These are phyloP conservation scores for Mythimna pallens DNA, from an alignment of 2,888 invertebrate genomes.

Conservation along the genomic window DNA sequence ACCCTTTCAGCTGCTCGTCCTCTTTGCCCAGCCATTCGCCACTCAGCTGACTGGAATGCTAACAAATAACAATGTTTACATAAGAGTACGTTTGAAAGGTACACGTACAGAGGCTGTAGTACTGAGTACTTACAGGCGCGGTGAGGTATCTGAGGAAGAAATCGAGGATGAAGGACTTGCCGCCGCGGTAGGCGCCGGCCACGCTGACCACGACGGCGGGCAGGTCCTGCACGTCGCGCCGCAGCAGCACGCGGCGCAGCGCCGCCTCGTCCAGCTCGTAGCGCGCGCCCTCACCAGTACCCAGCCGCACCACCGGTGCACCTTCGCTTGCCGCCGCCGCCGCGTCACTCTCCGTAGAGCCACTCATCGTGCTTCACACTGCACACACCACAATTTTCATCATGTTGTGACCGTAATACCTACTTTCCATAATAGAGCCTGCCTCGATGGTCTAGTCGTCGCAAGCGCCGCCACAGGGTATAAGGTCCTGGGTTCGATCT, in stretches of 20 bases:
- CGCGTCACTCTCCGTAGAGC: constrained; percentile 60
- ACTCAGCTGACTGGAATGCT: constrained; percentile 62
- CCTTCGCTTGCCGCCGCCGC: constrained; percentile 33
- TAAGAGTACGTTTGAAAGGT: background rate
- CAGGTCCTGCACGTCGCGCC: constrained; percentile 62
- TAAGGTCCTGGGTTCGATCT: background rate
- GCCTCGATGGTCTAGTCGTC: background rate
- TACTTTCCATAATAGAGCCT: background rate
- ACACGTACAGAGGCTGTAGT: no score
- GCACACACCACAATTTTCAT: constrained; percentile 53
- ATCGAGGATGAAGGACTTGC: constrained; percentile 76
- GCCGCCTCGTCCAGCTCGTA: constrained; percentile 64
- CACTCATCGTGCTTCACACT: constrained; percentile 57
- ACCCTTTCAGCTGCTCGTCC: constrained; percentile 94
- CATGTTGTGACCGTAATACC: constrained; percentile 50
- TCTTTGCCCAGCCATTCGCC: constrained; percentile 93
- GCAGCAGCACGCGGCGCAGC: constrained; percentile 58
- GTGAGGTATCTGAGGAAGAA: constrained; percentile 73
- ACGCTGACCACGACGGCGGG: constrained; percentile 73
- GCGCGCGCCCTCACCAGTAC: constrained; percentile 11
- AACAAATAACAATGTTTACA: background rate
- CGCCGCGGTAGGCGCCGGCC: constrained; percentile 73
- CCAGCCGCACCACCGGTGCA: constrained; percentile 65
- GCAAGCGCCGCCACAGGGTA: background rate
- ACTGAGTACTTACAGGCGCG: constrained; percentile 65